Conservation (phyloP, 2,888 invertebrate genomes). For the Laothoe populi region DNA sequence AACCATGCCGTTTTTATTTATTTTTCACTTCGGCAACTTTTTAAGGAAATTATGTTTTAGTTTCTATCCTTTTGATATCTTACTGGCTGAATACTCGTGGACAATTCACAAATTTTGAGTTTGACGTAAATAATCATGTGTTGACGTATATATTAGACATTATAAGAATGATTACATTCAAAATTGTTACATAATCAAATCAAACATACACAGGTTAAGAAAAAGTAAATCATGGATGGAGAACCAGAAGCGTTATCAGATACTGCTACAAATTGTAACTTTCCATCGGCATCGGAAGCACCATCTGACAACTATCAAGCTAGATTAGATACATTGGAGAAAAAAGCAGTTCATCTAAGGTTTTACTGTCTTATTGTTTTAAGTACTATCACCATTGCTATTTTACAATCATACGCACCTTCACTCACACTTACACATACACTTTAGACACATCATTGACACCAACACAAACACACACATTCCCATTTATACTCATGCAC, state of each 20-base stretch:
- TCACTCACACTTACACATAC: too few relatives aligned
- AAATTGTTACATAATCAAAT: constrained; percentile 25
- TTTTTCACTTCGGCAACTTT: too few relatives aligned
- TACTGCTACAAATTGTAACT: constrained; percentile 68
- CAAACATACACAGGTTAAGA: not conserved
- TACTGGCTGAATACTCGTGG: constrained; percentile 27
- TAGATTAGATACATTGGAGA: constrained; percentile 74
- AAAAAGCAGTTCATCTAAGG: constrained; percentile 79
- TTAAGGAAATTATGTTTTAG: too few relatives aligned
- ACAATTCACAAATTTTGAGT: not conserved
- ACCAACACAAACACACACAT: too few relatives aligned
- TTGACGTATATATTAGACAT: not conserved
- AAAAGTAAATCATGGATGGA: constrained; percentile 63
- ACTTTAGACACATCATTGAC: too few relatives aligned
- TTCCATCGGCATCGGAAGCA: constrained; percentile 66
- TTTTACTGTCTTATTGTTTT: constrained; percentile 34
- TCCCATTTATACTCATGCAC: too few relatives aligned
- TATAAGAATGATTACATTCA: constrained; percentile 24
- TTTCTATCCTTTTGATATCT: not conserved
- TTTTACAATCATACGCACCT: too few relatives aligned
- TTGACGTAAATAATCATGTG: not conserved
- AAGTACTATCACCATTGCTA: not conserved
- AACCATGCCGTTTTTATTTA: not conserved
- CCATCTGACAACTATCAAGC: constrained; percentile 70
- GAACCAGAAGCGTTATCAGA: constrained; percentile 73